Evolutionary conservation across 2,113 vertebrate genomes (phyloP), one percentile per base, ranked within the genome.

Genomic region (Alaudala cheleensis): DNA sequence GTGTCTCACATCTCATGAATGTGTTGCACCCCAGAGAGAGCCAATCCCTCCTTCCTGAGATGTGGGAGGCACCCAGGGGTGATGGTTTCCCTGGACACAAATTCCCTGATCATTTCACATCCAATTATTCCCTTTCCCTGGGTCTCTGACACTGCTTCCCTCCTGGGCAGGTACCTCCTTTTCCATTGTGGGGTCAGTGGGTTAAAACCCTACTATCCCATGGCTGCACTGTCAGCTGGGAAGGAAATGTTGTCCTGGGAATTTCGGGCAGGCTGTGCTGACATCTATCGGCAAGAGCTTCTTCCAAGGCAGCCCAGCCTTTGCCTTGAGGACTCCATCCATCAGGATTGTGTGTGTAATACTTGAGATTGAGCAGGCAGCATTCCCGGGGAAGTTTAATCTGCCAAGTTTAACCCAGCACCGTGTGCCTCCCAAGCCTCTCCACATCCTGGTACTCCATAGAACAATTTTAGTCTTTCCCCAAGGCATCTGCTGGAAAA

Each of bases 201-300:
- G 44, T 33, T 14, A 20, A 92, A 87, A 11, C 23, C 44, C 34
- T 0, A 1, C 49, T 23, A 0, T 58, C 18, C 62, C 29, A 0
- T 1, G 20, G 47, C 57, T 51, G 1, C 14, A 5, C 40, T 3
- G 11, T 11, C 13, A 2, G 58, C 54, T 4, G 31, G 53, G 60
- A 67, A 56, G 39, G 40, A 37, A 40, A 65, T n/a, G 15, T 58
- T 6, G 24, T 33, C 42, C 70, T 42, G 0, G 51, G 66, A 31
- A 37, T 37, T 95, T 89, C 0, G 39, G 61, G 72, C 81, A 95
- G 94, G 42, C 93, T 96, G 90, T 94, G 93, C 95, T 95, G 96
- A 95, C 95, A 96, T 47, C 95, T 96, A 93, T 96, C 85, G 96
- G 96, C 86, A 83, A 11, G 33, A 92, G 81, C 73, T 90, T 47